Base-by-base conservation (phyloP, 2,888 invertebrate species). In the Eueremaeus valkanovi region DNA sequence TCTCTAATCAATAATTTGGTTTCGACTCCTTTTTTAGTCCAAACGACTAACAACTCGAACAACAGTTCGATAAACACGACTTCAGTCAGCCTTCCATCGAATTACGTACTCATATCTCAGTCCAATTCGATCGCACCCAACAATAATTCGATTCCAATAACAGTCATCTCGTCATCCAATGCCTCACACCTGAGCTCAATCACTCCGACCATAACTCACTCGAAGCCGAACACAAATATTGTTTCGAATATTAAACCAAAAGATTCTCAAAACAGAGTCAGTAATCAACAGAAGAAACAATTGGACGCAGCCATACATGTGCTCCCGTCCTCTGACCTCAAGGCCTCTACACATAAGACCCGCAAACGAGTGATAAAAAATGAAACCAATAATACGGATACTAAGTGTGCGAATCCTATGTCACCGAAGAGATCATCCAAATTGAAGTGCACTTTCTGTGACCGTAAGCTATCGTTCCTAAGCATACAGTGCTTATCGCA, bases 361-460 rank as follows among this genome's bases (percentile, higher is more conserved):
- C 72, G 72, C 8, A 72, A 72, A 24, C 13, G 68, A 40, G 27
- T 68, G 1, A 68, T 42, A 3, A 68, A 68, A 68, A 68, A 9
- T 68, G 68, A 31, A 13, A 33, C 36, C 2, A 63, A 40, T 40
- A 63, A 3, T 27, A 21, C 55, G 1, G 11, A 11, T 8, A 55
- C 11, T n/a, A 8, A 5, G 1, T 18, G 13, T 5, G 5, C 42
- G 31, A 11, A 40, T 68, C 68, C 36, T 3, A 24, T 21, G 33
- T 63, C 63, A 29, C 55, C 72, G n/a, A 63, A 78, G 36, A 73
- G 68, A 68, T 24, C 36, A 24, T 21, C 55, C 18, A 77, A 76
- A 77, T 78, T 80, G 51, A 83, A 84, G 79, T 88, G 88, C 80
- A 63, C 42, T 21, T 76, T 63, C 61, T 74, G 76, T 74, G 74